Percentiles rank a stretch among this genome's conserved stretches.
These are phyloP conservation scores for Bembecia ichneumoniformis DNA, from an alignment of 2,888 invertebrate species.

Conservation along the genomic window DNA sequence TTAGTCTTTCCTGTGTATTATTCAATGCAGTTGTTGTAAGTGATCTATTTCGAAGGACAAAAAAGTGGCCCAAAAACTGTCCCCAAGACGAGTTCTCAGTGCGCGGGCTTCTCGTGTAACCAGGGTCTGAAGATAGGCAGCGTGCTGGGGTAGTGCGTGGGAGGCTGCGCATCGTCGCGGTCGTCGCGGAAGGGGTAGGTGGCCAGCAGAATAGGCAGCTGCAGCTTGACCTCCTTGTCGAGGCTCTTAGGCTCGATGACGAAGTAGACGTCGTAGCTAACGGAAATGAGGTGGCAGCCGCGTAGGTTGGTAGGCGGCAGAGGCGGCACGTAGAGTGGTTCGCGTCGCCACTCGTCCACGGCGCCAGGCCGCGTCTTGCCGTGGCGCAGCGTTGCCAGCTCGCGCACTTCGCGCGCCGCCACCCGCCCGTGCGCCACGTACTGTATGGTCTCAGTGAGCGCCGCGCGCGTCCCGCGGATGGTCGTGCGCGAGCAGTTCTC, in stretches of 20 bases:
- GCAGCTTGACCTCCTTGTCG: conserved; percentile 92
- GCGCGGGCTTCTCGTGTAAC: conserved; percentile 78
- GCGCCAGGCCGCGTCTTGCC: conserved; percentile 87
- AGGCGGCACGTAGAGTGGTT: conserved; percentile 92
- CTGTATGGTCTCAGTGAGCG: conserved; percentile 84
- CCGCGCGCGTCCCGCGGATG: conserved; percentile 88
- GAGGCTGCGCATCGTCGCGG: conserved; percentile 76
- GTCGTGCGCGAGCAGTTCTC: conserved; percentile 88
- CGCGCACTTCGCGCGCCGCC: conserved; percentile 88
- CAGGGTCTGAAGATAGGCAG: conserved; percentile 92
- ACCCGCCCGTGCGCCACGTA: conserved; percentile 90
- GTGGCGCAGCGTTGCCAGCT: conserved; percentile 82
- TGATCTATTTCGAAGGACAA: too few relatives aligned
- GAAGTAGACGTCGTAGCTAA: conserved; percentile 95
- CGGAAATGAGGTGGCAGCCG: conserved; percentile 93
- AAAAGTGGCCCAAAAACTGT: too few relatives aligned
- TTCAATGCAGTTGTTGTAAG: too few relatives aligned
- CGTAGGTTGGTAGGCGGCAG: conserved; percentile 94
- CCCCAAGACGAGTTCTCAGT: conserved; percentile 20
- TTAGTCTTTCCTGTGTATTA: too few relatives aligned
- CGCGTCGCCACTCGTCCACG: conserved; percentile 88
- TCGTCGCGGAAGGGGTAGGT: conserved; percentile 88
- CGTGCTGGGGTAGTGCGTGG: conserved; percentile 93
- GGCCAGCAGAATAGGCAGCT: conserved; percentile 91
- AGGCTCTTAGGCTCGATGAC: conserved; percentile 92